Evolutionary conservation across 2,888 invertebrate species (phyloP), one percentile per base, ranked within the genome.

Genomic region (Anorthoa munda): DNA sequence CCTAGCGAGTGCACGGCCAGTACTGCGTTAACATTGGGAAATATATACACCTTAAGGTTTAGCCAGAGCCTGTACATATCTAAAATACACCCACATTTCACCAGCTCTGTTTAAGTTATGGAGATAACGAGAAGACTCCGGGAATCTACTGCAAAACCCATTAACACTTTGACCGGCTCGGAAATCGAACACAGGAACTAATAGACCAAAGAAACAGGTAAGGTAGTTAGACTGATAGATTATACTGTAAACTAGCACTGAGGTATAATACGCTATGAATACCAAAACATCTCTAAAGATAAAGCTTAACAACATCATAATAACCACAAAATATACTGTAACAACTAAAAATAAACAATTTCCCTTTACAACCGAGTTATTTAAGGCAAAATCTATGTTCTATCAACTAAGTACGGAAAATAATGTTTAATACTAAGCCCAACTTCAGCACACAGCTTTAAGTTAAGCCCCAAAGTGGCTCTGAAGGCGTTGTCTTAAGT

Each of bases 391-490:
- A 86, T 86, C 71, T 85, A 84, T 79, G 82, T 77, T 59, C 66
- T 76, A 72, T 72, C 64, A 69, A 79, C 78, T 84, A 83, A 82
- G 76, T 67, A 79, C 53, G 60, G 70, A 79, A 84, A 81, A 76
- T 84, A 71, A 87, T 82, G 81, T 77, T 82, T 79, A 76, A 81
- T 80, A 78, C 79, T 76, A 82, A 82, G 75, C 82, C 80, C 60
- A 82, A 86, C 76, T 87, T 86, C 87, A 89, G 83, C 86, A 60
- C 50, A 21, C 51, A 77, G 84, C 82, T 88, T 84, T 71, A 88
- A 82, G 65, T 89, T 86, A 89, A 89, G 87, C 87, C 72, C 81
- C 73, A 69, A 88, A 90, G 84, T 82, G 83, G 85, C 86, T 85
- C 83, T 64, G 68, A 85, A 84, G 82, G 76, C 86, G 76, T 81